Evolutionary conservation across 1,140 invertebrate genomes (phyloP), one percentile per base, ranked within the genome.

Genomic region (Drosophila ercepeae): DNA sequence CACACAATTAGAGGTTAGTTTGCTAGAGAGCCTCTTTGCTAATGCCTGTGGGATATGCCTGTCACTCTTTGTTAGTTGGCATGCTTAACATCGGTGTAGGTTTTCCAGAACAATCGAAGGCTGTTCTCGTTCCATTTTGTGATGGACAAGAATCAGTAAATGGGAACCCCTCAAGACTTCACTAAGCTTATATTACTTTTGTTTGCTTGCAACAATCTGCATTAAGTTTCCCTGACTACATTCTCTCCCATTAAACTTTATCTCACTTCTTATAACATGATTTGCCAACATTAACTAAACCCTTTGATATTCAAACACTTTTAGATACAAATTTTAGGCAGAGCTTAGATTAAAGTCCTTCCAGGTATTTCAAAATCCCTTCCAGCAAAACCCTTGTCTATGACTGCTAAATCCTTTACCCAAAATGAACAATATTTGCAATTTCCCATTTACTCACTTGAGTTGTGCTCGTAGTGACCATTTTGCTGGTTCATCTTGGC

Each of bases 401-500:
- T 39, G 4, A 7, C 13, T 16, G 0, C 36, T 13, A 5, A 14
- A 39, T 5, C 2, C 16, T 6, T 0, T 1, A 42, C 39, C 5
- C 1, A 6, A 14, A 2, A 2, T 39, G 2, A 7, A 27, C n/a
- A 36, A n/a, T n/a, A 34, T 34, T 5, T 4, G 11, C 3, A 3
- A 14, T 39, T 13, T 14, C 4, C 34, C 34, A 14, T 16, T 2
- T 4, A 93, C 93, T 92, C 89, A 96, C 95, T 95, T 92, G 94
- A 93, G 70, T 94, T 93, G 72, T 94, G 93, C 59, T 95, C 94
- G 82, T 95, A 95, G 89, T 95, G 95, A 7, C 95, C 95, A 83
- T 96, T 95, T 53, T 91, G 91, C 76, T 93, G 93, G 61, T 90
- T 90, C 92, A 95, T 94, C 91, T 96, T 96, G 69, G 95, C 95